Percentiles rank a stretch among this genome's conserved stretches.
Conservation (phyloP, 1,140 invertebrate species). For the Monochamus saltuarius region DNA sequence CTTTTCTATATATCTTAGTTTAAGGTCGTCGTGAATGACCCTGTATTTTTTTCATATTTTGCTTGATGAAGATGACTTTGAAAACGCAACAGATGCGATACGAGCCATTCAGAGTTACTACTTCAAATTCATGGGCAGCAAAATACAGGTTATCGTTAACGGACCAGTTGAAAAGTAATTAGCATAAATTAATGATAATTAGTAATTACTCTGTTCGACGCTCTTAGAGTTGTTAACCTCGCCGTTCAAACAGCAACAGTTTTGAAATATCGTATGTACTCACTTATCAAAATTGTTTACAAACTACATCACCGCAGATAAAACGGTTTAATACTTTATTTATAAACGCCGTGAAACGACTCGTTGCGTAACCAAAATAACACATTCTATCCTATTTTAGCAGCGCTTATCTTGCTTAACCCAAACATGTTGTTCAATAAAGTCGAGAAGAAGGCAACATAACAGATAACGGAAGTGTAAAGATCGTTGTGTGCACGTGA, state of each 20-base stretch:
- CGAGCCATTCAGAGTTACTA: too few species aligned
- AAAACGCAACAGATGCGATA: too few species aligned
- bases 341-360: background rate
- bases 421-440: constrained; percentile 24
- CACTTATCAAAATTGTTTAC: background rate
- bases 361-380: constrained; percentile 1
- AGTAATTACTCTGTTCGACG: too few species aligned
- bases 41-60: too few species aligned
- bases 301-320: background rate
- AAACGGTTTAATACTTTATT: background rate
- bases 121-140: too few species aligned
- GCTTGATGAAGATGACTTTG: too few species aligned
- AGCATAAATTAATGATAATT: too few species aligned
- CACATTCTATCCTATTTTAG: constrained; percentile 6
- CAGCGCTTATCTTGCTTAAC: constrained; percentile 17
- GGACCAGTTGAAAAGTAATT: too few species aligned
- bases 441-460: constrained; percentile 20
- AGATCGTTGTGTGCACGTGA: constrained; percentile 25
- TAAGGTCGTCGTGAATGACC: too few species aligned
- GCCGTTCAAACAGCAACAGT: background rate
- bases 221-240: too few species aligned
- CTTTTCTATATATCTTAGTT: too few species aligned
- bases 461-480: constrained; percentile 27
- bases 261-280: background rate
- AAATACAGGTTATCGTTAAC: too few species aligned